phyloP scores from a whole-genome alignment of 2,888 invertebrate species.

The Leptura quadrifasciata region DNA sequence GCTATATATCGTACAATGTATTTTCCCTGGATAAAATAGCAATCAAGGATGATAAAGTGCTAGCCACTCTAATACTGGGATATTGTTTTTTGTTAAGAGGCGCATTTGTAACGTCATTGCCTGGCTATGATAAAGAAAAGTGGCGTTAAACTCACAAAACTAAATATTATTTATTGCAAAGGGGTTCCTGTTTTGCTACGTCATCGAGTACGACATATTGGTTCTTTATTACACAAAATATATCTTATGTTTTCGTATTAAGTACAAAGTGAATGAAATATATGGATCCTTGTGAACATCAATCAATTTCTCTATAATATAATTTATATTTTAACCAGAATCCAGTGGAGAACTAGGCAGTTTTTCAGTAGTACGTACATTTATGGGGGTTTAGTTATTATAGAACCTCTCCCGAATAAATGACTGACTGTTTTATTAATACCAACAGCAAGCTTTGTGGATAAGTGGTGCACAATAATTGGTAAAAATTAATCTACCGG shows the following conservation, averaged over 20 bases:
- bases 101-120: conserved; percentile 46
- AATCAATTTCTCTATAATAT: background rate
- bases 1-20: conserved; percentile 47
- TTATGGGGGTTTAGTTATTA: no score
- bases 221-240: background rate
- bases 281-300: background rate
- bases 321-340: no score
- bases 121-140: conserved; percentile 8
- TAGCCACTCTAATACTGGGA: conserved; percentile 45
- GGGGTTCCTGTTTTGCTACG: background rate
- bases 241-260: background rate
- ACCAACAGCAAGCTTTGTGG: no score
- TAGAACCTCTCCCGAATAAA: no score
- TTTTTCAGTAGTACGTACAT: no score
- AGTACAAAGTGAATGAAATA: background rate
- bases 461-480: no score
- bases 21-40: conserved; percentile 50
- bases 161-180: conserved; percentile 7
- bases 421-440: no score
- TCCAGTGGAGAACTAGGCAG: no score
- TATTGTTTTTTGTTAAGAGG: conserved; percentile 43
- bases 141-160: conserved; percentile 15
- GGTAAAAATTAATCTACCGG: no score
- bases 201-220: no score
- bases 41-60: conserved; percentile 52